Base-by-base conservation (phyloP, 2,888 invertebrate genomes). In the Encarsia formosa region DNA sequence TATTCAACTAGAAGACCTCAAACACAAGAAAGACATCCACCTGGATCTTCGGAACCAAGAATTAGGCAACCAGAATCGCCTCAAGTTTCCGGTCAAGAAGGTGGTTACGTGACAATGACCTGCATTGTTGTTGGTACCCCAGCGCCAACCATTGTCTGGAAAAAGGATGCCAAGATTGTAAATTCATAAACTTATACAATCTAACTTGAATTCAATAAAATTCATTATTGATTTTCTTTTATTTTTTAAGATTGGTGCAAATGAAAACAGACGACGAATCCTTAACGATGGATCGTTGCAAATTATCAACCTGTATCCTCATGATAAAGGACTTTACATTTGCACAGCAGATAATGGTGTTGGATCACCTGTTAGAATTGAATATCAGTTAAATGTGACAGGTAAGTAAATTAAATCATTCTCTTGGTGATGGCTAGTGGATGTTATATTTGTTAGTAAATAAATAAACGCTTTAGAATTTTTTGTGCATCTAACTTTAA, bases 301-400 rank as follows among this genome's bases (percentile, higher is more conserved):
- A 73, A 91, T 96, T 56, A 83, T 90, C 15, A 87, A 88, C 34
- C 78, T 91, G 23, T 84, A 85, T 67, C 83, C 82, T 59, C 83
- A 84, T 48, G 95, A 96, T 73, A 82, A 86, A 20, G 95, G 94
- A 31, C 82, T 84, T 11, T 96, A 95, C 73, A 81, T 88, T 49
- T 95, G 95, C 68, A 80, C 85, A 8, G 95, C 91, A 1, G 84
- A 86, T 68, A 95, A 95, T 73, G 82, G 82, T 2, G 75, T 87
- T 22, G 88, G 88, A 16, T 74, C 78, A 42, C 83, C 88, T 13
- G 79, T 82, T 26, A 81, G 83, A 63, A 80, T 79, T 60, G 83
- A 88, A 73, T 80, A 90, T 50, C 78, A 78, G 51, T 77, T 93
- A 9, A 78, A 83, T 56, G 85, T 92, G 43, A 81, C 81, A 71